Percentiles rank a stretch among this genome's conserved stretches.
Conservation (phyloP, 2,888 invertebrate species). For the Callimorpha dominula region DNA sequence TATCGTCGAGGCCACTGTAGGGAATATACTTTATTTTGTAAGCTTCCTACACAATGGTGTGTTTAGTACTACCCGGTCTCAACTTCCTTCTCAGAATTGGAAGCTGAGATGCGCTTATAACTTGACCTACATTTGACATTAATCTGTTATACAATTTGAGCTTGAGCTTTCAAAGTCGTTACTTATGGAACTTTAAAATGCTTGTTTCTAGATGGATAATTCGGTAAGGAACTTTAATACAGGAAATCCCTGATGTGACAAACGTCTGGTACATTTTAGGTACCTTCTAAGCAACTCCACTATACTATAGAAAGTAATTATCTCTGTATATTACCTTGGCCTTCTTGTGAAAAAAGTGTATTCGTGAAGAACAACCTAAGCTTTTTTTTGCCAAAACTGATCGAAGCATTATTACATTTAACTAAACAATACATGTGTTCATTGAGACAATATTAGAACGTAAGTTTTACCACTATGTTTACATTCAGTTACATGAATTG, state of each 20-base stretch:
- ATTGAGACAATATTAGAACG: neutral
- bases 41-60: constrained; percentile 52
- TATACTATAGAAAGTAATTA: too few species aligned
- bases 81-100: constrained; percentile 53
- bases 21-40: constrained; percentile 49
- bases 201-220: neutral
- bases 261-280: too few species aligned
- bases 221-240: too few species aligned
- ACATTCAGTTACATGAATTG: constrained; percentile 6
- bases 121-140: constrained; percentile 41
- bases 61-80: constrained; percentile 51
- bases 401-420: neutral
- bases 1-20: constrained; percentile 48
- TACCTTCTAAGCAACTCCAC: too few species aligned
- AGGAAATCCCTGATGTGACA: too few species aligned
- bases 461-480: neutral
- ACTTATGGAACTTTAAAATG: neutral
- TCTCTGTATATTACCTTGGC: too few species aligned
- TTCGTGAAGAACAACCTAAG: too few species aligned
- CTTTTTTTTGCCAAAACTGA: too few species aligned
- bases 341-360: too few species aligned
- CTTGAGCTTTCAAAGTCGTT: neutral
- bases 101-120: constrained; percentile 43
- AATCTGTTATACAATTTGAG: constrained; percentile 25
- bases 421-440: neutral